Base-by-base conservation (phyloP, 1,140 invertebrate genomes). In the Leptinotarsa undecemlineata region DNA sequence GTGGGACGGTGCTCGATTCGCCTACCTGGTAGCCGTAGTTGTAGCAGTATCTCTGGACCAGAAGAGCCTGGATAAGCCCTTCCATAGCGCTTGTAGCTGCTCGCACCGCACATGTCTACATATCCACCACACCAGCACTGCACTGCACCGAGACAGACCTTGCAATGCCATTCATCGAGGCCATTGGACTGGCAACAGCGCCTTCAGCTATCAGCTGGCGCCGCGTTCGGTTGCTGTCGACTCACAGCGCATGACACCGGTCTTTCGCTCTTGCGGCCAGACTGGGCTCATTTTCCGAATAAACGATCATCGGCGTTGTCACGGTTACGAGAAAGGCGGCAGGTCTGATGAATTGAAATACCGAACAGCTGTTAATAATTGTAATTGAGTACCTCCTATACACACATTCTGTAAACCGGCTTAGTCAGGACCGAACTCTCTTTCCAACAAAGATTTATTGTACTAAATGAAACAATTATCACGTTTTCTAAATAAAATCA, bases 101-200 rank as follows among this genome's bases (percentile, higher is more conserved):
- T 61, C 61, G 57, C 72, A 72, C 72, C 68, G 77, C 74, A 67
- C 64, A 70, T 75, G 47, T 72, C 70, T 68, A 72, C 63, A 72
- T 63, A 67, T 63, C 68, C 62, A 47, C 62, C 42, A 57, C 76
- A 73, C 69, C 51, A 78, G 78, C 83, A 81, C 83, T 74, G 80
- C 82, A 83, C 78, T 83, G 84, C 83, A 82, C 82, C 83, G 83
- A 82, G 79, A 80, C 85, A 87, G 86, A 88, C 87, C 87, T 88
- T 88, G 87, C 87, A 88, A 88, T 88, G 87, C 87, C 87, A 88
- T 87, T 88, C 85, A 86, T 86, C 83, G 85, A 84, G 82, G 83
- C 85, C 86, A 86, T 84, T 85, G 85, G 81, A 81, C 85, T 84
- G 82, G 83, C 81, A 82, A 83, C 81, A 83, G 78, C 76, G 84